These are phyloP conservation scores for Sebastolobus altivelis DNA, from an alignment of 2,797 vertebrate species.

Conservation along the genomic window DNA sequence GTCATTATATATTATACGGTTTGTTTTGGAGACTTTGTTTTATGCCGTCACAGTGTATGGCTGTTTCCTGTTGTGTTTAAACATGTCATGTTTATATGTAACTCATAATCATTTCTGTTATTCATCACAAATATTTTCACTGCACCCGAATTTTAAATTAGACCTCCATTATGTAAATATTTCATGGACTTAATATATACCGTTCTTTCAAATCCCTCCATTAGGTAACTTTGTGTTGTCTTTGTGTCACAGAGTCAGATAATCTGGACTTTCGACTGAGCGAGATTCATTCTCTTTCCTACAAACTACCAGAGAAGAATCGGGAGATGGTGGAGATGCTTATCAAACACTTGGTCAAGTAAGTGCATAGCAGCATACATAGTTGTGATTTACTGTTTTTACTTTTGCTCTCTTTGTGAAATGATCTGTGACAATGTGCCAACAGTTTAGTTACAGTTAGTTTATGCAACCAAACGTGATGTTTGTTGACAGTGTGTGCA, in stretches of 20 bases:
- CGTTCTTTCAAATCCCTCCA: neutral
- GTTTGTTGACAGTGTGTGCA: conserved; percentile 88
- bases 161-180: neutral
- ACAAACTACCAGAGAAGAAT: conserved; percentile 96
- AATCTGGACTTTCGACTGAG: conserved; percentile 93
- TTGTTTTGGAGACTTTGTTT: conserved; percentile 19
- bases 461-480: conserved; percentile 14
- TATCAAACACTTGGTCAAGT: conserved; percentile 95
- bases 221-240: conserved; percentile 26
- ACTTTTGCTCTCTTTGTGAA: neutral
- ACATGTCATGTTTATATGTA: neutral
- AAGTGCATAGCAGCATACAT: conserved; percentile 60
- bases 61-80: neutral
- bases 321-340: conserved; percentile 95
- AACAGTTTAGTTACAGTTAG: neutral
- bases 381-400: neutral
- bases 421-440: conserved; percentile 7
- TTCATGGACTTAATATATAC: neutral
- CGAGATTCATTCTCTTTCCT: conserved; percentile 93
- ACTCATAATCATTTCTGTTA: neutral
- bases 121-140: neutral
- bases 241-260: conserved; percentile 89
- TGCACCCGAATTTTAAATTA: neutral
- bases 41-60: neutral
- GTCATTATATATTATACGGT: conserved; percentile 19